These are phyloP conservation scores for Gisinianus flammeolus DNA, from an alignment of 2,888 invertebrate genomes.

Conservation along the genomic window DNA sequence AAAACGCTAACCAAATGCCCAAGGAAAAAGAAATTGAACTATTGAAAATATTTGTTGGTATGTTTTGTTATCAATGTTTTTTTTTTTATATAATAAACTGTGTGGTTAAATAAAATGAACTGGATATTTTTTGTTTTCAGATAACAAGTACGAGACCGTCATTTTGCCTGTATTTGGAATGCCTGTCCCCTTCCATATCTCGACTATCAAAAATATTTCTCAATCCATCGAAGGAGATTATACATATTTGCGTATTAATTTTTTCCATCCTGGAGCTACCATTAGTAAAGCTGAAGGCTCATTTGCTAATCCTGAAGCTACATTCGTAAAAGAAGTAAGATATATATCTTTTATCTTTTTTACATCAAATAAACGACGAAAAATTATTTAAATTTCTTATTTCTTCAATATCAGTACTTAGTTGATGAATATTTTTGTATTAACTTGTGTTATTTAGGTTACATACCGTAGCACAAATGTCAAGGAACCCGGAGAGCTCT, in stretches of 20 bases:
- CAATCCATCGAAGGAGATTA: constrained; percentile 99
- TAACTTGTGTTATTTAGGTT: constrained; percentile 62
- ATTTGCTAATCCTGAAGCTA: constrained; percentile 93
- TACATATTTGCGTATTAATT: constrained; percentile 96
- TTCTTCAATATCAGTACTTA: too few species aligned
- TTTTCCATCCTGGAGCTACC: constrained; percentile 97
- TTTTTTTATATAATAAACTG: not conserved
- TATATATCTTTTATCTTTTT: not conserved
- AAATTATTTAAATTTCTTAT: too few species aligned
- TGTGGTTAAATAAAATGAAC: not conserved
- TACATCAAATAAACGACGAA: too few species aligned
- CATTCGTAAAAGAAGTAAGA: constrained; percentile 85
- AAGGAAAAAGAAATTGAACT: constrained; percentile 91
- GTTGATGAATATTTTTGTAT: not conserved
- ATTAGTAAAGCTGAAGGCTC: constrained; percentile 92
- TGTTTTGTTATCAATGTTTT: constrained; percentile 61
- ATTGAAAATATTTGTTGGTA: constrained; percentile 91
- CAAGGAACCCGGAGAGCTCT: constrained; percentile 94
- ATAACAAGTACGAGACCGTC: constrained; percentile 97
- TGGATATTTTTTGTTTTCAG: constrained; percentile 63
- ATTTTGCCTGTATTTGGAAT: constrained; percentile 95
- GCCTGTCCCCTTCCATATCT: constrained; percentile 97
- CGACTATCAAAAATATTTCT: constrained; percentile 98
- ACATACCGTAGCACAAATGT: constrained; percentile 97
- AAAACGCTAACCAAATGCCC: constrained; percentile 89